Evolutionary conservation across 64 coral and sea anemone genomes (phyloP).

Genomic region (Acropora yongei): DNA sequence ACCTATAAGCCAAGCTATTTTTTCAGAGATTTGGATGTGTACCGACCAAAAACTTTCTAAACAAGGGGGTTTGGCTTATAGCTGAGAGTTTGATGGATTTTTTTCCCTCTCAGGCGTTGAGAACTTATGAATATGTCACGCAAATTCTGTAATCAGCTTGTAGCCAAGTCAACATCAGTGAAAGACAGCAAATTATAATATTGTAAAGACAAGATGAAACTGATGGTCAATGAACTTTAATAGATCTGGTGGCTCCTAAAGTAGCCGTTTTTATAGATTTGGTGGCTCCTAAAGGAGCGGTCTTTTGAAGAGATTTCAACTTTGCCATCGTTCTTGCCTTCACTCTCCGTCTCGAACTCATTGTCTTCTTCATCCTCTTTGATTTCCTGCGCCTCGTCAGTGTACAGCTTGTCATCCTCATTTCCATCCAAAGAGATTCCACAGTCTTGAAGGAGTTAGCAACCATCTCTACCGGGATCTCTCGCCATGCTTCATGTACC

Average conservation of each 20-base stretch:
- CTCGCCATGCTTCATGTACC: no score
- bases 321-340: not conserved
- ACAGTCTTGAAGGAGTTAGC: no score
- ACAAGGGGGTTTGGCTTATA: not conserved
- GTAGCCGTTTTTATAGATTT: not conserved
- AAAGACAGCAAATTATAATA: not conserved
- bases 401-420: not conserved
- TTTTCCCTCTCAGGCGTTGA: slow-evolving; percentile 1
- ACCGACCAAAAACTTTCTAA: not conserved
- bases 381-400: not conserved
- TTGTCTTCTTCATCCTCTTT: not conserved
- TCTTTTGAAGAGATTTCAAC: no score
- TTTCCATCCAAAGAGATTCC: not conserved
- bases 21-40: slow-evolving; percentile 3
- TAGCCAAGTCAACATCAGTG: slow-evolving; percentile 25
- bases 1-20: no score
- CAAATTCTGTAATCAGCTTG: slow-evolving; percentile 31
- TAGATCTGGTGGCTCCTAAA: slow-evolving; percentile 45
- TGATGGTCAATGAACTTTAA: slow-evolving; percentile 9
- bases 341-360: no score
- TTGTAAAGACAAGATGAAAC: not conserved
- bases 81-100: not conserved
- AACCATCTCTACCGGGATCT: no score
- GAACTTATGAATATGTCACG: not conserved
- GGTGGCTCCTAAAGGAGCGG: no score